Evolutionary conservation across 2,797 vertebrate species (phyloP), one percentile per base, ranked within the genome.

Genomic region (Spheniscus humboldti): DNA sequence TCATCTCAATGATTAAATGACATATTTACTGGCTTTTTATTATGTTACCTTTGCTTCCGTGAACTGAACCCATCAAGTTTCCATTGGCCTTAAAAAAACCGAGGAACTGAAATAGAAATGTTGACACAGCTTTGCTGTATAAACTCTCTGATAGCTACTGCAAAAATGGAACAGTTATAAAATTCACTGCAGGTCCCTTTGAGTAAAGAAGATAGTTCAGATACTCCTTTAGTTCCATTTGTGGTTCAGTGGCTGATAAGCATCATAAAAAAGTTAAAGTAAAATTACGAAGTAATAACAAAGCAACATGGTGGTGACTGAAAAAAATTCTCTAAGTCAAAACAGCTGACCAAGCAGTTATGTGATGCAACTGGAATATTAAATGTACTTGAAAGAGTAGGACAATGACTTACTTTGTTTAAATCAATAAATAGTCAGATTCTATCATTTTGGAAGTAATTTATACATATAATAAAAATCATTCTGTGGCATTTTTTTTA

Each of bases 41-140:
- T 88, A 92, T 48, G 79, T 37, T 95, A 92, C 93, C 62, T 94
- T 91, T 73, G 47, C 92, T 95, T 91, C 92, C 92, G 73, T 94
- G 93, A 95, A 94, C 91, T 84, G 91, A 96, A 92, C 78, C 79
- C 93, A 78, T 75, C 33, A 22, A 96, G 87, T 96, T 97, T 96
- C 96, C 95, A 96, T 6, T 94, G 91, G 87, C 92, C 95, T 95
- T 92, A 94, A 94, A 94, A 95, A 86, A 72, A 2, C 8, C 23
- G 69, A 91, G 62, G 66, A 95, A 97, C 76, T 91, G 73, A 92
- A 96, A 96, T 33, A 96, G 92, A 94, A 94, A 86, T 95, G 94
- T 96, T 96, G 95, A 96, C 91, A 86, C 87, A 96, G 92, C 94
- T 94, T 95, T 94, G 91, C 94, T 92, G 89, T 87, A 91, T 93